These are phyloP conservation scores for Maccullochella peelii DNA, from an alignment of 2,113 vertebrate species.

Conservation along the genomic window DNA sequence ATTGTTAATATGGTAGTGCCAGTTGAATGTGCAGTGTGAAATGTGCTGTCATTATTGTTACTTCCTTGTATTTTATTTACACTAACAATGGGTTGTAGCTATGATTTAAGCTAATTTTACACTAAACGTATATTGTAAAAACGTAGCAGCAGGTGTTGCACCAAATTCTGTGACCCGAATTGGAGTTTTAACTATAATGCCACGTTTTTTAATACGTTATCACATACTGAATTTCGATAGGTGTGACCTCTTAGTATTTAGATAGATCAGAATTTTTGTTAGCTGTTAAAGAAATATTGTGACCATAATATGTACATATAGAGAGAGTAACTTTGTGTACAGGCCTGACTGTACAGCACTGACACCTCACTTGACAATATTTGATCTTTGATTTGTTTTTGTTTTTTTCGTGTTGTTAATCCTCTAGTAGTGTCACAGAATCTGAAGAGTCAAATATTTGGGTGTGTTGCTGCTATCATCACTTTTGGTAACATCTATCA, in stretches of 20 bases:
- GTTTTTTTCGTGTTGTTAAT: neutral
- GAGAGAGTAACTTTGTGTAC: neutral
- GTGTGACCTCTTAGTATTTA: neutral
- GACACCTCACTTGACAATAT: neutral
- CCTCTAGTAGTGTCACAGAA: neutral
- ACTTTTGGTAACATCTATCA: neutral
- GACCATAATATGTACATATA: neutral
- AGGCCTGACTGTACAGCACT: no score
- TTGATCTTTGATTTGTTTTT: no score
- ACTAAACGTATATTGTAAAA: neutral
- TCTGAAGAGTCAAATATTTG: no score
- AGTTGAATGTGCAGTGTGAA: neutral
- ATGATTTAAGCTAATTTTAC: neutral
- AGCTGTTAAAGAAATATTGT: neutral
- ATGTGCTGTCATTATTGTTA: slow-evolving; percentile 9
- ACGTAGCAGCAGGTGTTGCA: neutral
- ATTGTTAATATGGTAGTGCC: neutral
- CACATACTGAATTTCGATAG: neutral
- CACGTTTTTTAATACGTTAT: neutral
- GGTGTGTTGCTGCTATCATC: neutral
- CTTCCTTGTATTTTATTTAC: slow-evolving; percentile 5
- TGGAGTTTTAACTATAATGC: neutral
- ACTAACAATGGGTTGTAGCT: neutral
- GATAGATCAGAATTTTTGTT: neutral
- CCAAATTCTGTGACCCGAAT: neutral